phyloP scores from a whole-genome alignment of 2,797 vertebrate species.

The Acrocephalus scirpaceus region DNA sequence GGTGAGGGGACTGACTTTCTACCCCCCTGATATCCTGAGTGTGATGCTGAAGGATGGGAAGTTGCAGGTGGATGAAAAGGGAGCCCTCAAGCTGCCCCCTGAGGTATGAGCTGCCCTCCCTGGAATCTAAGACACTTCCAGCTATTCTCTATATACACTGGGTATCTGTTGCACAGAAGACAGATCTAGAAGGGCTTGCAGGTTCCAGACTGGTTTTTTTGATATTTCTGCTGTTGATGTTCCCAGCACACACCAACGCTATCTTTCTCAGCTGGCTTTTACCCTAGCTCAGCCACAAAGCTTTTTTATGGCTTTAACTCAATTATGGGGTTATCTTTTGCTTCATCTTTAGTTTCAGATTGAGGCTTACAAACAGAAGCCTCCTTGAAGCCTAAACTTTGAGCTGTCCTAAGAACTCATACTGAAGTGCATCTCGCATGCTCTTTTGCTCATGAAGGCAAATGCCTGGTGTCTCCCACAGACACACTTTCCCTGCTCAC shows the following conservation, averaged over 20 bases:
- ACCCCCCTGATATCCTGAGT: constrained; percentile 78
- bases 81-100: constrained; percentile 62
- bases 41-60: constrained; percentile 76
- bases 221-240: not conserved
- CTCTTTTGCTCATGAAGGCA: not conserved
- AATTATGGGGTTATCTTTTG: not conserved
- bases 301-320: not conserved
- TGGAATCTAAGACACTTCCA: not conserved
- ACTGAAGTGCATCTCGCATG: not conserved
- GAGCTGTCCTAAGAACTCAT: not conserved
- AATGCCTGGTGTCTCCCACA: not conserved
- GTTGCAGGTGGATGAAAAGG: constrained; percentile 71
- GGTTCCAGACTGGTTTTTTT: not conserved
- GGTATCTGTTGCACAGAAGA: not conserved
- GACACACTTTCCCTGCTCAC: not conserved
- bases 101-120: constrained; percentile 54
- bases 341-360: not conserved
- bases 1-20: constrained; percentile 76
- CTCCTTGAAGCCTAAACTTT: not conserved
- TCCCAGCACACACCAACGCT: not conserved
- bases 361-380: not conserved
- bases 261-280: not conserved
- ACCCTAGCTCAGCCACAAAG: not conserved
- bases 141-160: not conserved
- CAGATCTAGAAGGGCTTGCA: not conserved